Evolutionary conservation across 53 echinoderm and acorn worm species (phyloP).

Genomic region (Holothuria scabra): DNA sequence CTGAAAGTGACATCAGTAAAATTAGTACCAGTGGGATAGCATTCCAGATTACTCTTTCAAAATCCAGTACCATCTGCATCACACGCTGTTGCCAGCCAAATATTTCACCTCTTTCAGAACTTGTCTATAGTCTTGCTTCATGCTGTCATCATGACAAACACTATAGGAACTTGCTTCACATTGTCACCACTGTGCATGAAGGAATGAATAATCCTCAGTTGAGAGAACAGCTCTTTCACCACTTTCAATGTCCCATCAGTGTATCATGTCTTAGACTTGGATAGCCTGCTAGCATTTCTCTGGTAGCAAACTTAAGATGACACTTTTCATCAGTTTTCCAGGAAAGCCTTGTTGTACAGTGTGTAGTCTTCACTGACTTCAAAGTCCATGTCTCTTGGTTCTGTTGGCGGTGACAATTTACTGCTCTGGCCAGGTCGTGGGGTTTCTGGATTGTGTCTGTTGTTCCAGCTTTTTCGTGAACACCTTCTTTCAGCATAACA

Average conservation of each 20-base stretch:
- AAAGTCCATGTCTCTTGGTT: constrained; percentile 50
- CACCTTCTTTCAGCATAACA: constrained; percentile 12
- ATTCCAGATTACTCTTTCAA: constrained; percentile 52
- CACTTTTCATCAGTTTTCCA: constrained; percentile 29
- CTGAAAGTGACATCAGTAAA: constrained; percentile 25
- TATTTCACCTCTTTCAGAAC: constrained; percentile 35
- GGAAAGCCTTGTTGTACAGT: constrained; percentile 36
- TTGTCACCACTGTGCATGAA: constrained; percentile 61
- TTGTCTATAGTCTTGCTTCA: constrained; percentile 59
- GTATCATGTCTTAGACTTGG: constrained; percentile 64
- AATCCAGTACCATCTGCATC: constrained; percentile 57
- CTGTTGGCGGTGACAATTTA: constrained; percentile 49
- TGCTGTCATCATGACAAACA: constrained; percentile 66
- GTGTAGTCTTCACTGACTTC: constrained; percentile 15
- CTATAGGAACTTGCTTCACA: constrained; percentile 66
- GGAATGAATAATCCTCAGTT: constrained; percentile 60
- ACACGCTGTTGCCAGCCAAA: background rate
- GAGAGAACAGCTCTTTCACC: constrained; percentile 63
- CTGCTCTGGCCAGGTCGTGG: constrained; percentile 45
- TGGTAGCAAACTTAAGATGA: constrained; percentile 55
- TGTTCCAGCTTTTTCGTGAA: constrained; percentile 5
- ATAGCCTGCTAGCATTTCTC: constrained; percentile 45
- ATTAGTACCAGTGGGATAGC: constrained; percentile 18
- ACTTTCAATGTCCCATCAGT: constrained; percentile 70
- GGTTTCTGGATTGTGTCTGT: constrained; percentile 34